Evolutionary conservation across 2,797 vertebrate genomes (phyloP), one percentile per base, ranked within the genome.

Genomic region (Cirrhinus molitorella): DNA sequence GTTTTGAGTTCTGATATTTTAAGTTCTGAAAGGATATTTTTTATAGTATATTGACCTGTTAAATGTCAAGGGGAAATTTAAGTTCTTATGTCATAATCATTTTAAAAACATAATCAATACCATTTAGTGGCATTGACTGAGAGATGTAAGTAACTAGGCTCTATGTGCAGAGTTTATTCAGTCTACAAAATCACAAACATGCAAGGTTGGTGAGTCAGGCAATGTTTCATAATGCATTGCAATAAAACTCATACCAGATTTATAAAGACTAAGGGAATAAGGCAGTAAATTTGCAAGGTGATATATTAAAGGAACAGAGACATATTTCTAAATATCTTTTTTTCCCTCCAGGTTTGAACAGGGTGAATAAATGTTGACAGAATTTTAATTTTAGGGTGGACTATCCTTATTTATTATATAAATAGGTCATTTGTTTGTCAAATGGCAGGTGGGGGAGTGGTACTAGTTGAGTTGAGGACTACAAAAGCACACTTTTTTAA

Each of bases 61-160:
- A 57, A 21, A 19, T 11, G n/a, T 57, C 53, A 57, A 57, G 21
- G 53, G 53, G 53, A 23, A 57, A 57, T 57, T n/a, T 23, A 1
- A 12, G n/a, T 55, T 21, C 0, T 55, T 21, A n/a, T 9, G 11
- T 23, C 11, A 57, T 57, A 19, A 57, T 21, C 9, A 57, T 1
- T 57, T 57, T n/a, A n/a, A 57, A 55, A n/a, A 57, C 10, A n/a
- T 23, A 75, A 75, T 75, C 12, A 76, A 59, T 43, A 59, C 8
- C 21, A 12, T 40, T 59, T 57, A 23, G 73, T 43, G 73, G 23
- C 14, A 43, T 25, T 76, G 73, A 43, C 21, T 75, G 40, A 43
- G 37, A 68, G n/a, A 76, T 16, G 43, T n/a, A 25, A 17, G 9
- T 28, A 28, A 19, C 23, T 61, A 61, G n/a, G 2, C 43, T 55